A percentile compares a stretch with the other conserved stretches of the same genome.
Conservation (phyloP, 1,140 invertebrate genomes). For the Rhagoletis zephyria region DNA sequence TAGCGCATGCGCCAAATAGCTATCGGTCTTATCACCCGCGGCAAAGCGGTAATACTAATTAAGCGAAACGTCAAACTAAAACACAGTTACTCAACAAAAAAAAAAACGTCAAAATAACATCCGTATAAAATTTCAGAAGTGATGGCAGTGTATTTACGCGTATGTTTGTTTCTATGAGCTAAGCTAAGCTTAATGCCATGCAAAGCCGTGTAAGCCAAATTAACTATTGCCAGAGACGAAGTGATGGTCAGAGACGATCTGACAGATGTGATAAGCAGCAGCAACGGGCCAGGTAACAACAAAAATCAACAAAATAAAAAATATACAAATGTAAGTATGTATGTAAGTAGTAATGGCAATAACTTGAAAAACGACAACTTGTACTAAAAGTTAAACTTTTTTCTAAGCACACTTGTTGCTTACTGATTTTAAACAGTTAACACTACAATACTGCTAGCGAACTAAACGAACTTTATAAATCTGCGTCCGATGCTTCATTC, state of each 20-base stretch:
- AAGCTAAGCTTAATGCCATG: neutral
- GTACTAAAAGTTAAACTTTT: neutral
- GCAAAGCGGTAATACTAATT: slow-evolving; percentile 31
- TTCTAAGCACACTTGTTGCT: neutral
- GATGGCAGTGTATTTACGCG: neutral
- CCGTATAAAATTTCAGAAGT: neutral
- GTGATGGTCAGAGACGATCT: neutral
- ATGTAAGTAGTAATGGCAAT: neutral
- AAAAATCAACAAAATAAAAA: neutral
- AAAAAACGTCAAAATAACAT: neutral
- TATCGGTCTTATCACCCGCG: slow-evolving; percentile 1
- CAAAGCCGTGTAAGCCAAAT: slow-evolving; percentile 38
- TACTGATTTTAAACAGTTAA: neutral
- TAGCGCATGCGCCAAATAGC: too few relatives aligned
- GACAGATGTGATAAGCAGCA: slow-evolving; percentile 21
- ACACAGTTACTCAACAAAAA: neutral
- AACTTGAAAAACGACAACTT: neutral
- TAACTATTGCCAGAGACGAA: slow-evolving; percentile 17
- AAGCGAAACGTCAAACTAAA: neutral
- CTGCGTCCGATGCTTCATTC: neutral
- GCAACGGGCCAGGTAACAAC: neutral
- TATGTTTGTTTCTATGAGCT: neutral
- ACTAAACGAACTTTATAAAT: neutral
- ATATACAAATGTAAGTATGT: neutral
- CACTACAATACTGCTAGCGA: neutral